phyloP scores from a whole-genome alignment of 2,113 vertebrate genomes.

The Corydoras maculifer region DNA sequence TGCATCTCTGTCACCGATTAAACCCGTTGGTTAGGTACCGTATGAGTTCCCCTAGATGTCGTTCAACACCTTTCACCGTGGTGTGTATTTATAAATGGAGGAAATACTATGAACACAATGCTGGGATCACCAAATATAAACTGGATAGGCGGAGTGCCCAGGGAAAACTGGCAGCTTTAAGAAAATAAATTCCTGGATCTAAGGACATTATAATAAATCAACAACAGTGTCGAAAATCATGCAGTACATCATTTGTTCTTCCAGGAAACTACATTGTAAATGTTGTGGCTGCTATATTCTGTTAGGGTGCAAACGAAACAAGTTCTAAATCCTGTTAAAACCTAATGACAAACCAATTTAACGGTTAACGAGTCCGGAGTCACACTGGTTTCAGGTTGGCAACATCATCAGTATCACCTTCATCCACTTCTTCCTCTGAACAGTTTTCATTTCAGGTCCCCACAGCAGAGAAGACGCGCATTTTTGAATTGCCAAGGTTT shows the following conservation, averaged over 20 bases:
- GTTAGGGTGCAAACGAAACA: too few species aligned
- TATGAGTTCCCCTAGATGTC: background rate
- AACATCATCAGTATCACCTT: too few species aligned
- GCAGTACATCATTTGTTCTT: background rate
- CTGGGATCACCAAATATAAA: conserved; percentile 4
- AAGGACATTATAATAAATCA: conserved; percentile 14
- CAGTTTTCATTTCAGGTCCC: too few species aligned
- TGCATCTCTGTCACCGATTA: background rate
- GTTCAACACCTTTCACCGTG: background rate
- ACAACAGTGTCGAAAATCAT: background rate
- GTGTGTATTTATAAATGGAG: background rate
- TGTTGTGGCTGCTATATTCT: too few species aligned
- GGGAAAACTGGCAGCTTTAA: background rate
- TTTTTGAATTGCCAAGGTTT: too few species aligned
- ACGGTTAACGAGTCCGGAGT: too few species aligned
- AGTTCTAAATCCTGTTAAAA: too few species aligned
- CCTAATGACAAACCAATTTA: too few species aligned
- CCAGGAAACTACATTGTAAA: too few species aligned
- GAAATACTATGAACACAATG: background rate
- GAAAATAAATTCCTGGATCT: background rate
- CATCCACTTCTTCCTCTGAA: too few species aligned
- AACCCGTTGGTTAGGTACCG: background rate
- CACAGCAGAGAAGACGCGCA: too few species aligned
- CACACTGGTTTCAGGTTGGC: too few species aligned
- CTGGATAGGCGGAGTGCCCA: background rate